Conservation (phyloP, 1,140 invertebrate species). For the Cotesia glomerata region DNA sequence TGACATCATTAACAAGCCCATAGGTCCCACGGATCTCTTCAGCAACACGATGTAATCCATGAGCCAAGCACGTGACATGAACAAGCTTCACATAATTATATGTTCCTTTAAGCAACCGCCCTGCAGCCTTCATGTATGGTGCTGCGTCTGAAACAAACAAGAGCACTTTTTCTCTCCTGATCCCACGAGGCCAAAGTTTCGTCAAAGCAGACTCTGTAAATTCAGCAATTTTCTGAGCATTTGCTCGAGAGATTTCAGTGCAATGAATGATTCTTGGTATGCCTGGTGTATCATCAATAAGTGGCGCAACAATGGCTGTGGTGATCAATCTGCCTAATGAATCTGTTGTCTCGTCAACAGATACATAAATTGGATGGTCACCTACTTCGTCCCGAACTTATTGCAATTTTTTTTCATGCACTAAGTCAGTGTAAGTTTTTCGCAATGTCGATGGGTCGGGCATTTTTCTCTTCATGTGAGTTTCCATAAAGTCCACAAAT, state of each 20-base stretch:
- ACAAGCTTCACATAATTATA: conserved; percentile 35
- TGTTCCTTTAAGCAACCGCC: conserved; percentile 37
- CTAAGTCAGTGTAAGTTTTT: too few species aligned
- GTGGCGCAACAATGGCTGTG: conserved; percentile 18
- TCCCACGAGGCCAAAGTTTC: conserved; percentile 18
- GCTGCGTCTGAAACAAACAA: conserved; percentile 39
- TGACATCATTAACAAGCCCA: conserved; percentile 31
- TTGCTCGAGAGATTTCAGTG: background rate
- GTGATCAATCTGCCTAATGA: conserved; percentile 14
- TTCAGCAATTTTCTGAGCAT: background rate
- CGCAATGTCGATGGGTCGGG: too few species aligned
- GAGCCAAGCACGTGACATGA: conserved; percentile 51
- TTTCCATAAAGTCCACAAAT: too few species aligned
- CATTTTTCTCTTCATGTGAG: too few species aligned
- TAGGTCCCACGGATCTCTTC: conserved; percentile 47
- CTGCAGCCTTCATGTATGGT: conserved; percentile 46
- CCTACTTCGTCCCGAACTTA: too few species aligned
- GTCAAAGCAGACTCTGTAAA: background rate
- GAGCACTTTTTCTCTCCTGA: conserved; percentile 23
- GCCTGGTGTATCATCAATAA: background rate
- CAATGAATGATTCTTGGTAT: background rate
- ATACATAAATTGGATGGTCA: conserved; percentile 13
- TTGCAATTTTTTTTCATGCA: too few species aligned
- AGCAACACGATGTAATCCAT: conserved; percentile 48
- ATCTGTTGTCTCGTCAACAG: conserved; percentile 34